These are phyloP conservation scores for Pandion haliaetus DNA, from an alignment of 2,113 vertebrate genomes.

Conservation along the genomic window DNA sequence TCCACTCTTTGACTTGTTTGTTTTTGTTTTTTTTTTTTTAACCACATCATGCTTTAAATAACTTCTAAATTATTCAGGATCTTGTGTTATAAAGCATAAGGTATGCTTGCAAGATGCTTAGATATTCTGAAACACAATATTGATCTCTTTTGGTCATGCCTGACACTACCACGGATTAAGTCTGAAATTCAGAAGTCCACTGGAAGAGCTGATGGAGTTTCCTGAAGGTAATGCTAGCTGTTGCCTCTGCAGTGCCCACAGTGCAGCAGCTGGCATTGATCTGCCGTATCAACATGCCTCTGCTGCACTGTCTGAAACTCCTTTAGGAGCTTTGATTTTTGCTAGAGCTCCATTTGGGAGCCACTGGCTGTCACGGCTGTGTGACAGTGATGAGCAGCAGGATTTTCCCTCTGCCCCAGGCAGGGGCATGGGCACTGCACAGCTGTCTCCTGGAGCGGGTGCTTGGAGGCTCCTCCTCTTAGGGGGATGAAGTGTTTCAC, in stretches of 20 bases:
- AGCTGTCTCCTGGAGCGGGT: background rate
- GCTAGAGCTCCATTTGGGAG: background rate
- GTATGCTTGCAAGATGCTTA: background rate
- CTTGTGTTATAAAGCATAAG: background rate
- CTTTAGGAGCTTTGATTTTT: background rate
- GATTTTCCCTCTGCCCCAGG: background rate
- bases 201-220: background rate
- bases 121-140: background rate
- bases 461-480: background rate
- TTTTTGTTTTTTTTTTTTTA: too few relatives aligned
- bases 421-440: accelerated
- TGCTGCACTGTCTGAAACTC: background rate
- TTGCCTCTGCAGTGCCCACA: background rate
- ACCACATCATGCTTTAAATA: background rate
- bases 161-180: background rate
- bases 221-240: background rate
- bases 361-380: background rate
- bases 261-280: background rate
- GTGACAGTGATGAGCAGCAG: background rate
- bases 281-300: background rate
- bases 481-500: background rate
- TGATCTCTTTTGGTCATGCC: background rate
- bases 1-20: background rate
- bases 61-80: background rate
- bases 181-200: background rate